These are phyloP conservation scores for Lepidonotus clava DNA, from an alignment of 2,888 invertebrate species.

Conservation along the genomic window DNA sequence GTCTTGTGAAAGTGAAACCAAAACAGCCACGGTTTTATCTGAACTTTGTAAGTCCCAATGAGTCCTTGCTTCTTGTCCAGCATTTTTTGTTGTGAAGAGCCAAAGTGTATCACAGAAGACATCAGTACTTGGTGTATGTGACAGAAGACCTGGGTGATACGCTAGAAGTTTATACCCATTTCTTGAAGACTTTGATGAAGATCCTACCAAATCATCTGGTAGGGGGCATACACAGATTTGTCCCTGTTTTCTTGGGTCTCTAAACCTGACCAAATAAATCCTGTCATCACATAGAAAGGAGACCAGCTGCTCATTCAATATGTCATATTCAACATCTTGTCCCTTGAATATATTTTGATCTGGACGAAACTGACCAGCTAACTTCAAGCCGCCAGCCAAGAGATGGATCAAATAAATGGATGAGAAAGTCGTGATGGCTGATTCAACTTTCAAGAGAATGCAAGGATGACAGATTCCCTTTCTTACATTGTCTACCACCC, in stretches of 20 bases:
- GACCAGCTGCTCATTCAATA: neutral
- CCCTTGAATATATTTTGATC: neutral
- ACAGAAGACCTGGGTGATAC: no score
- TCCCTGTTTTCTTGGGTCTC: neutral
- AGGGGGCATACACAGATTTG: neutral
- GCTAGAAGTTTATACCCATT: no score
- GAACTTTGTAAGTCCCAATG: neutral
- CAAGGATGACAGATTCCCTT: neutral
- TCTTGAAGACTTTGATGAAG: no score
- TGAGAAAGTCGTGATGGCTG: neutral
- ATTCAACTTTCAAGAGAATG: neutral
- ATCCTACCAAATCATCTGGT: neutral
- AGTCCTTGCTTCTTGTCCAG: neutral
- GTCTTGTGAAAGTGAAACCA: neutral
- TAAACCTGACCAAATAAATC: neutral
- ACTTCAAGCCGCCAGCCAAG: neutral
- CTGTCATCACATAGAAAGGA: neutral
- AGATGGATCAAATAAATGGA: neutral
- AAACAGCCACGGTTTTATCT: neutral
- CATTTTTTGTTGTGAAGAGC: neutral
- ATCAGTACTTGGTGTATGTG: neutral
- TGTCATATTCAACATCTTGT: neutral
- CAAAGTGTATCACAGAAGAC: neutral
- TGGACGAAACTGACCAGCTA: neutral
- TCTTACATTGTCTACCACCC: neutral